These are phyloP conservation scores for Mythimna vitellina DNA, from an alignment of 2,888 invertebrate species.

Conservation along the genomic window DNA sequence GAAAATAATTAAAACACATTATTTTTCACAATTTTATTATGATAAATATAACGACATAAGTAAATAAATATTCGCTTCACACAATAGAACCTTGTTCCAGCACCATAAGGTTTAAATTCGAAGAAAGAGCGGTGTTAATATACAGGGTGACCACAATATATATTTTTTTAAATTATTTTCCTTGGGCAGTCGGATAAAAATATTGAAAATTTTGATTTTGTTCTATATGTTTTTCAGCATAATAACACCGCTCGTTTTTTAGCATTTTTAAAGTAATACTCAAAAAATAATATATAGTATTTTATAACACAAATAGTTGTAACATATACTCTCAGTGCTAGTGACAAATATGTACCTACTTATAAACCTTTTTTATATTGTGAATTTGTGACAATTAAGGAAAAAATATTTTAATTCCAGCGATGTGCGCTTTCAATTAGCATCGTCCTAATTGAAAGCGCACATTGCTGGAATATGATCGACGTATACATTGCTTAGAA, in stretches of 20 bases:
- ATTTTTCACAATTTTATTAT: constrained; percentile 58
- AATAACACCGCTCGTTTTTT: constrained; percentile 1
- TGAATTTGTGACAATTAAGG: neutral
- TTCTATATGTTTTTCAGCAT: neutral
- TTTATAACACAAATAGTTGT: neutral
- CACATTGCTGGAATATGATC: neutral
- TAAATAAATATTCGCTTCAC: constrained; percentile 34
- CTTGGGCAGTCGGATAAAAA: neutral
- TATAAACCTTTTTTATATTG: neutral
- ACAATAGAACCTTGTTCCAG: constrained; percentile 54
- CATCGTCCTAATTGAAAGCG: neutral
- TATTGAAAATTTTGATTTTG: no score
- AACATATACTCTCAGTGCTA: neutral
- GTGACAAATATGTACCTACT: neutral
- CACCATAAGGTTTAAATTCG: constrained; percentile 56
- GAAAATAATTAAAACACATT: constrained; percentile 2
- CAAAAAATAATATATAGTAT: neutral
- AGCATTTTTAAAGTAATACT: neutral
- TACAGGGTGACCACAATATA: neutral
- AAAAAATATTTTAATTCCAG: no score
- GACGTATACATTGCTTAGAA: neutral
- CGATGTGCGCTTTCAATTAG: no score
- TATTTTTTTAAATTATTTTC: neutral
- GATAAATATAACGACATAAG: constrained; percentile 57
- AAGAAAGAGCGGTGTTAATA: constrained; percentile 21